Percentiles rank a stretch among this genome's conserved stretches.
These are phyloP conservation scores for Engystomops pustulosus DNA, from an alignment of 2,113 vertebrate genomes.

Conservation along the genomic window DNA sequence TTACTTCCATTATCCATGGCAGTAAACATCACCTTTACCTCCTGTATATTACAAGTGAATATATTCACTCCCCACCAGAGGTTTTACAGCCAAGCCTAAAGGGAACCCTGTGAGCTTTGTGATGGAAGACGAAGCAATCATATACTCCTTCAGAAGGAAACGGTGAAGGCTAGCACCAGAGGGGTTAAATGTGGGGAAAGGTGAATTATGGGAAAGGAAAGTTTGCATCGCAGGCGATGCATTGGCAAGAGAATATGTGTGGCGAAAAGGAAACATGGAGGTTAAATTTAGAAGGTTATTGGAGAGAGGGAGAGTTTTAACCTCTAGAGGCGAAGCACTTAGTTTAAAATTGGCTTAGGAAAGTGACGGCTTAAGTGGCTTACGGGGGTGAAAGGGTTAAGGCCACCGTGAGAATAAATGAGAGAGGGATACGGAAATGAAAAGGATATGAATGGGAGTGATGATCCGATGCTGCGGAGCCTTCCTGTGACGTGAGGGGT, in stretches of 20 bases:
- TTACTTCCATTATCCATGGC: background rate
- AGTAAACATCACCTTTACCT: background rate
- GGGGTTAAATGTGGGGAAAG: background rate
- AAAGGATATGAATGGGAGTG: background rate
- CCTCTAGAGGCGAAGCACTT: background rate
- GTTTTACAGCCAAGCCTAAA: background rate
- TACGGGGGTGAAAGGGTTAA: conserved; percentile 19
- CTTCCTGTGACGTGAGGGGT: background rate
- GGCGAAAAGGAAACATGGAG: background rate
- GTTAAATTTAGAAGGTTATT: conserved; percentile 13
- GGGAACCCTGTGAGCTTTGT: background rate
- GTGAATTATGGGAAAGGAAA: background rate
- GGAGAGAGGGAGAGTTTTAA: conserved; percentile 8
- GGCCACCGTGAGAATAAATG: background rate
- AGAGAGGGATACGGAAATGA: background rate
- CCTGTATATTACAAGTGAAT: background rate
- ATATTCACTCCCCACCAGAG: background rate
- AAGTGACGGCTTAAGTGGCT: background rate
- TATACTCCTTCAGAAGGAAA: background rate
- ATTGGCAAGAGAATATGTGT: background rate
- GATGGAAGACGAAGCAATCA: background rate
- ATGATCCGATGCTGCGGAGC: background rate
- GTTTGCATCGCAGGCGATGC: background rate
- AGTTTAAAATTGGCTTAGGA: background rate
- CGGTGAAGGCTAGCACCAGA: background rate